phyloP scores from a whole-genome alignment of 2,797 vertebrate species.

The Xenentodon cancila region DNA sequence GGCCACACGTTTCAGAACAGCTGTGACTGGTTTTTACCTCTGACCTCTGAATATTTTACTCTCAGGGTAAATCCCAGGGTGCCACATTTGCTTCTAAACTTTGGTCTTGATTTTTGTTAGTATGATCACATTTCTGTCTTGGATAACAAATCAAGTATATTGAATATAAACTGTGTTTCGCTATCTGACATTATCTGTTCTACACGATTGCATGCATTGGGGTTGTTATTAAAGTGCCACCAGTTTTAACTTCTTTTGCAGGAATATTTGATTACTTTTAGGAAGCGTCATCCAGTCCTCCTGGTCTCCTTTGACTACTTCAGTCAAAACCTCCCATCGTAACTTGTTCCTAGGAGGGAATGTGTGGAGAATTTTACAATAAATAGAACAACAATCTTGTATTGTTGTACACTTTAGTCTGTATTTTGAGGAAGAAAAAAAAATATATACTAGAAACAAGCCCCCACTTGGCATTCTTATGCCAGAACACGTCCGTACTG shows the following conservation, averaged over 20 bases:
- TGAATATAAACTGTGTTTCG: neutral
- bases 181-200: constrained; percentile 7
- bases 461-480: too few relatives aligned
- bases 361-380: too few relatives aligned
- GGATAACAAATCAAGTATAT: constrained; percentile 9
- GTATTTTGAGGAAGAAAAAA: too few relatives aligned
- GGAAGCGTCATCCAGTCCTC: too few relatives aligned
- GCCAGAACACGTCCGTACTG: too few relatives aligned
- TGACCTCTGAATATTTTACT: constrained; percentile 65
- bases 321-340: too few relatives aligned
- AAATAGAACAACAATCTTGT: too few relatives aligned
- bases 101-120: neutral
- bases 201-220: constrained; percentile 2
- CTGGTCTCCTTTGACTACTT: too few relatives aligned
- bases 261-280: too few relatives aligned
- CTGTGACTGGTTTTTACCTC: constrained; percentile 69
- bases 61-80: constrained; percentile 32
- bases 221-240: neutral
- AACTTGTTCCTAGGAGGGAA: neutral
- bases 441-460: too few relatives aligned
- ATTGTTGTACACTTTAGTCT: too few relatives aligned
- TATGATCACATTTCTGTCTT: constrained; percentile 20
- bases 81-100: constrained; percentile 31
- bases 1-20: constrained; percentile 64
- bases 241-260: too few relatives aligned